phyloP scores from a whole-genome alignment of 2,888 invertebrate species.

The Melieria omissa region DNA sequence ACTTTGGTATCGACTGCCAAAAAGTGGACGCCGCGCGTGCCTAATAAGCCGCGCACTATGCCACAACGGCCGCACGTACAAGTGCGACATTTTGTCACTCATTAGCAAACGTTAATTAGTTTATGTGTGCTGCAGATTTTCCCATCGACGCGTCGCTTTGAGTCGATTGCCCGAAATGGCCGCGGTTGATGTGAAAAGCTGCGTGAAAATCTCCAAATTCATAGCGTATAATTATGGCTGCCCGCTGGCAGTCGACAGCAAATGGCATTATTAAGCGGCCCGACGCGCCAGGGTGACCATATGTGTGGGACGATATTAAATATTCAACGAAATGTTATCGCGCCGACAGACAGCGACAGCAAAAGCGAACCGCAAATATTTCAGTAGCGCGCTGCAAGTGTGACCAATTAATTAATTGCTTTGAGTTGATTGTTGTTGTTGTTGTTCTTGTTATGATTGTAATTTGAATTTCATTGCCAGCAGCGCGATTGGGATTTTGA shows the following conservation, averaged over 20 bases:
- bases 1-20: slow-evolving; percentile 25
- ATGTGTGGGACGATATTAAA: slow-evolving; percentile 26
- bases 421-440: slow-evolving; percentile 16
- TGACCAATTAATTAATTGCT: slow-evolving; percentile 34
- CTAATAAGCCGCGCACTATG: slow-evolving; percentile 1
- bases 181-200: background rate
- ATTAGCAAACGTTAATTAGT: slow-evolving; percentile 31
- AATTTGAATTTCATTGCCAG: slow-evolving; percentile 4
- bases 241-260: slow-evolving; percentile 4
- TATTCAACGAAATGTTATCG: slow-evolving; percentile 13
- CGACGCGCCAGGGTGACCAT: background rate
- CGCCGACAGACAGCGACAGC: background rate
- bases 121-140: slow-evolving; percentile 12
- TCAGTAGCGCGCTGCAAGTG: slow-evolving; percentile 1
- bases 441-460: background rate
- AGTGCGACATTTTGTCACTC: slow-evolving; percentile 28
- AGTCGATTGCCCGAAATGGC: slow-evolving; percentile 10
- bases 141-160: slow-evolving; percentile 10
- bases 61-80: background rate
- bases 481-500: slow-evolving; percentile 21
- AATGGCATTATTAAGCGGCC: background rate
- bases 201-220: slow-evolving; percentile 26
- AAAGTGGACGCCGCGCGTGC: background rate
- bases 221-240: slow-evolving; percentile 27
- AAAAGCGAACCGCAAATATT: background rate